Base-by-base conservation (phyloP, 1,140 invertebrate genomes). In the Copidosoma floridanum region DNA sequence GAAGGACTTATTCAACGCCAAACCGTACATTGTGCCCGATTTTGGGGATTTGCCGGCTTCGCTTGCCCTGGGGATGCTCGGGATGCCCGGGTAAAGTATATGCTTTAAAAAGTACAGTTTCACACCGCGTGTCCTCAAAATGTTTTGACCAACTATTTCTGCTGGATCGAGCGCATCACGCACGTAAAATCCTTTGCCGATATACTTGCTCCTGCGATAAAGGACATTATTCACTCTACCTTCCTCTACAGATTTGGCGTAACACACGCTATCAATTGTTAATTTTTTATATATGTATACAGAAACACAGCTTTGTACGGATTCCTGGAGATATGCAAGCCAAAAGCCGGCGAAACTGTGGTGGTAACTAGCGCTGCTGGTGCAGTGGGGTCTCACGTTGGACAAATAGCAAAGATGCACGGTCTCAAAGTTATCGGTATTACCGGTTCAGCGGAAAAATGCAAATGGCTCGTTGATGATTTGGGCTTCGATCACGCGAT, bases 231-330 rank as follows among this genome's bases (percentile, higher is more conserved):
- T n/a, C n/a, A n/a, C n/a, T n/a, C n/a, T n/a, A n/a, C n/a, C n/a
- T n/a, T n/a, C n/a, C n/a, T n/a, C n/a, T n/a, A n/a, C n/a, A n/a
- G n/a, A n/a, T n/a, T n/a, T n/a, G n/a, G n/a, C n/a, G n/a, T n/a
- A n/a, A n/a, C n/a, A n/a, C n/a, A n/a, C n/a, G n/a, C n/a, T n/a
- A n/a, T n/a, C n/a, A n/a, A n/a, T n/a, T n/a, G n/a, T n/a, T n/a
- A n/a, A n/a, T n/a, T n/a, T n/a, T n/a, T n/a, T n/a, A 26, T 40
- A 32, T 21, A 54, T 75, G n/a, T n/a, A n/a, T 75, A 29, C 65
- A 89, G 88, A 16, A 84, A 85, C 55, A 89, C 88, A 2, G 87
- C 89, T 1, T 90, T 88, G 68, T 90, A 90, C 72, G 89, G 89
- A 0, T 80, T 90, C n/a, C 67, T 86, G 21, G 83, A 88, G 58